Conservation (phyloP, 2,888 invertebrate species). For the Melipona bicolor region DNA sequence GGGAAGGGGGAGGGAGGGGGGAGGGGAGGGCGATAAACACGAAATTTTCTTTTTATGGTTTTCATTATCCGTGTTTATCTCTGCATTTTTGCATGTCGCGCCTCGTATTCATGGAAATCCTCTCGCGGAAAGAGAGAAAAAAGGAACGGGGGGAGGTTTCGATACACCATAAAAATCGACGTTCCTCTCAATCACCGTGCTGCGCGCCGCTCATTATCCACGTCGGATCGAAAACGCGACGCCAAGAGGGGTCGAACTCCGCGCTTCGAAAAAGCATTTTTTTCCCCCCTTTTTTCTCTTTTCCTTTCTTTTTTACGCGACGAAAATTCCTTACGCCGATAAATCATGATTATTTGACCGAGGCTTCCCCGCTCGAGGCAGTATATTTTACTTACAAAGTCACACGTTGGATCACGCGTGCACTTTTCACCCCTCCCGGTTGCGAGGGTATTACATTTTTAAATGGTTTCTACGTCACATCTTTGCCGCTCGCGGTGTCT, state of each 20-base stretch:
- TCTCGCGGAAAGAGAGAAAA: background rate
- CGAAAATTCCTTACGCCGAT: conserved; percentile 82
- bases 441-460: conserved; percentile 83
- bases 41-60: conserved; percentile 1
- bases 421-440: conserved; percentile 67
- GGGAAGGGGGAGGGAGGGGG: no score
- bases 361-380: conserved; percentile 81
- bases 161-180: background rate
- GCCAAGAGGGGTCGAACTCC: conserved; percentile 7
- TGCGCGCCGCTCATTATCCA: conserved; percentile 42
- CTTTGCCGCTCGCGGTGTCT: conserved; percentile 38
- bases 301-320: conserved; percentile 22
- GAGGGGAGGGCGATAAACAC: background rate
- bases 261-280: conserved; percentile 66
- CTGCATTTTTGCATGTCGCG: background rate
- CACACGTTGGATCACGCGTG: conserved; percentile 82
- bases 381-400: conserved; percentile 84
- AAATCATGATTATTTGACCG: conserved; percentile 84
- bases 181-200: conserved; percentile 18
- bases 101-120: background rate
- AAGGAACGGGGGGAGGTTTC: background rate
- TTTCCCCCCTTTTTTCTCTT: background rate
- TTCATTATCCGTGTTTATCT: background rate
- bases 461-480: conserved; percentile 83
- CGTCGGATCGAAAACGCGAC: conserved; percentile 11